These are phyloP conservation scores for Excalfactoria chinensis DNA, from an alignment of 2,113 vertebrate species.

Conservation along the genomic window DNA sequence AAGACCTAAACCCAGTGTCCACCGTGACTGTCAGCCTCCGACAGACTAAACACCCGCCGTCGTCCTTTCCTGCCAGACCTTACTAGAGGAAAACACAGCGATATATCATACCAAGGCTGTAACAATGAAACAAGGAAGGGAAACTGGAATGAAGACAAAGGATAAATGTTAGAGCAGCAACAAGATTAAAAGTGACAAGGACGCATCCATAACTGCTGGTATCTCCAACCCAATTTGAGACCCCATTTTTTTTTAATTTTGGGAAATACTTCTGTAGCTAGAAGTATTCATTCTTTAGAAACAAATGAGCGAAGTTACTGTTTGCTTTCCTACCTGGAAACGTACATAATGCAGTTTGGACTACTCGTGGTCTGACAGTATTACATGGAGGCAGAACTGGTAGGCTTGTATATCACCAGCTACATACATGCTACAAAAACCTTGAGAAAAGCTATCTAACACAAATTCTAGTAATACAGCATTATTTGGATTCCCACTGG, in stretches of 20 bases:
- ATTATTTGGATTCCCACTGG: background rate
- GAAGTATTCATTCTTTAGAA: background rate
- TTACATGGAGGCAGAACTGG: background rate
- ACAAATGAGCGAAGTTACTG: background rate
- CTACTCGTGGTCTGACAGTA: background rate
- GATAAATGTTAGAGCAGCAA: slow-evolving; percentile 66
- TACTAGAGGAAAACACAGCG: slow-evolving; percentile 89
- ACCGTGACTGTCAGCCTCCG: slow-evolving; percentile 88
- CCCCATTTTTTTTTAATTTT: background rate
- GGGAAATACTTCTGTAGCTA: background rate
- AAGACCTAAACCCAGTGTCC: slow-evolving; percentile 92
- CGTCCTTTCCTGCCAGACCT: slow-evolving; percentile 89
- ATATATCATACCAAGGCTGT: slow-evolving; percentile 82
- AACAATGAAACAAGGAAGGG: slow-evolving; percentile 69
- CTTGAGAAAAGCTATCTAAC: background rate
- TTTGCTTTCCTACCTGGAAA: background rate
- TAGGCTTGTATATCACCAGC: background rate
- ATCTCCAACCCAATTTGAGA: background rate
- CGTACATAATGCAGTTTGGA: rapidly evolving
- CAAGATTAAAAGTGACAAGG: slow-evolving; percentile 41
- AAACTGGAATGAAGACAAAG: slow-evolving; percentile 73
- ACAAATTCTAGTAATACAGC: background rate
- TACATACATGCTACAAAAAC: background rate
- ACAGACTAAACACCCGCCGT: slow-evolving; percentile 88
- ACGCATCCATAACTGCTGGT: slow-evolving; percentile 37